Conservation (phyloP, 2,797 vertebrate genomes). For the Hydrolagus colliei region DNA sequence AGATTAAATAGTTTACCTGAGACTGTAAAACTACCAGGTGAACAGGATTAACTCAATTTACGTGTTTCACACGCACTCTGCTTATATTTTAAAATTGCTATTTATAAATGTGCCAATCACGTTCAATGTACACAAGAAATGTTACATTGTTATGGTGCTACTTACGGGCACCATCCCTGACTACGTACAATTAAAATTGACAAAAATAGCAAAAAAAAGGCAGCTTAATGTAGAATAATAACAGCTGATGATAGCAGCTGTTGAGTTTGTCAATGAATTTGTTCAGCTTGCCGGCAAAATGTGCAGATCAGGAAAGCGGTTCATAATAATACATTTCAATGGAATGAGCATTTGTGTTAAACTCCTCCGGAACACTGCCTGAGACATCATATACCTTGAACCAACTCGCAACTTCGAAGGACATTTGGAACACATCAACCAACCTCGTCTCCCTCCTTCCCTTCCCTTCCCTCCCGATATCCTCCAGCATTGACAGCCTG, state of each 20-base stretch:
- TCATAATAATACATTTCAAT: constrained; percentile 27
- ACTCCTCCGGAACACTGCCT: constrained; percentile 2
- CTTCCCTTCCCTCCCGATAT: not conserved
- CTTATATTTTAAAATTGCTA: not conserved
- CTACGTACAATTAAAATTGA: constrained; percentile 31
- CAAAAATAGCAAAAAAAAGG: constrained; percentile 31
- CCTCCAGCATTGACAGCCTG: constrained; percentile 28
- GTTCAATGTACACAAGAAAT: not conserved
- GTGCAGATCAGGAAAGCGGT: constrained; percentile 23
- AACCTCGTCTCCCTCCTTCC: not conserved
- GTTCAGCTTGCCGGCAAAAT: constrained; percentile 31
- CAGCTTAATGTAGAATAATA: constrained; percentile 31
- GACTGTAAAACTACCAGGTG: not conserved
- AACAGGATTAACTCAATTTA: not conserved
- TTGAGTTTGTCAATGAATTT: constrained; percentile 32
- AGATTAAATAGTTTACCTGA: not conserved
- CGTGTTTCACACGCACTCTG: not conserved
- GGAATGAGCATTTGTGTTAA: constrained; percentile 21
- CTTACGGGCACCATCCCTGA: constrained; percentile 11
- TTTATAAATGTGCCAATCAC: not conserved
- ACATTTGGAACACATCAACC: constrained; percentile 18
- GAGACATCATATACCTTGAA: constrained; percentile 15
- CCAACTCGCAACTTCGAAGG: constrained; percentile 24
- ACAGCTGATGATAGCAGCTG: constrained; percentile 32
- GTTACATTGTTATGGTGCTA: not conserved